These are phyloP conservation scores for Iselma pallidipennis DNA, from an alignment of 2,888 invertebrate species.

Conservation along the genomic window DNA sequence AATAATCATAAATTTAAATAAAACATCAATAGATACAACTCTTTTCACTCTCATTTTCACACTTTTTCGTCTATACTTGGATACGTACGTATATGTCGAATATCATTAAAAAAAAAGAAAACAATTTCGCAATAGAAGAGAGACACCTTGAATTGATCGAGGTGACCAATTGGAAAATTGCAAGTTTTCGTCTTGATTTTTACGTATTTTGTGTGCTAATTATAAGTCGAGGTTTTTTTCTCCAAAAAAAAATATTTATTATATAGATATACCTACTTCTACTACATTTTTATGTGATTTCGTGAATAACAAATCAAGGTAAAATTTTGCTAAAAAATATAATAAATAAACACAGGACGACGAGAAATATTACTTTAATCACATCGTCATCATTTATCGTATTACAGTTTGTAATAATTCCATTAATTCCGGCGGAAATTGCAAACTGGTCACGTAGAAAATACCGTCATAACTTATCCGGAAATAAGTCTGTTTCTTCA, in stretches of 20 bases:
- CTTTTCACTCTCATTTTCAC: neutral
- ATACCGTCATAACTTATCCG: neutral
- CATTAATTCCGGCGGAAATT: neutral
- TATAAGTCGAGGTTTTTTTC: neutral
- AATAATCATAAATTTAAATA: neutral
- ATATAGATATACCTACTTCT: too few relatives aligned
- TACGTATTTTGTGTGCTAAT: neutral
- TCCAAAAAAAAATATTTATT: too few relatives aligned
- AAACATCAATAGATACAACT: too few relatives aligned
- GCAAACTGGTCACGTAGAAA: neutral
- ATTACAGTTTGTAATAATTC: neutral
- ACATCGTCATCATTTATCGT: neutral
- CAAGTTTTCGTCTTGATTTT: neutral
- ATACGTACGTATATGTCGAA: too few relatives aligned
- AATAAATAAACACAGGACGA: neutral
- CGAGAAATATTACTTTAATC: neutral
- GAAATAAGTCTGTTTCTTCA: neutral
- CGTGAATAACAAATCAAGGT: neutral
- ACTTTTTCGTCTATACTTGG: neutral
- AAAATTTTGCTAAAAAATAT: neutral
- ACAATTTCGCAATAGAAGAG: neutral
- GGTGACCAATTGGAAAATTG: neutral
- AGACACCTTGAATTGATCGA: neutral
- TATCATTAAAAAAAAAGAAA: neutral
- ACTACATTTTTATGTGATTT: neutral